Evolutionary conservation across 2,888 invertebrate genomes (phyloP).

Genomic region (Lagria hirta): DNA sequence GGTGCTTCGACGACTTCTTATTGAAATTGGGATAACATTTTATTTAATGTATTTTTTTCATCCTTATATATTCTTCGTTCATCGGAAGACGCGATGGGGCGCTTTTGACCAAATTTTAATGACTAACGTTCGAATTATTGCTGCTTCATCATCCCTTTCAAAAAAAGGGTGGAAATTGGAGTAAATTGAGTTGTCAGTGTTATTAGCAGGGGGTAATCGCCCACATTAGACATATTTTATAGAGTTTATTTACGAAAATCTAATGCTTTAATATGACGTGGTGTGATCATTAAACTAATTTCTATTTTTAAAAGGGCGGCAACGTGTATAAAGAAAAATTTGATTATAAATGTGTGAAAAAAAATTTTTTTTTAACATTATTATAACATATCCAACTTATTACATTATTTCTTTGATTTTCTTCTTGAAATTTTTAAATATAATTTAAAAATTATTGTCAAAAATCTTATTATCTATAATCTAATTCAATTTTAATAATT

Average conservation of each 20-base stretch:
- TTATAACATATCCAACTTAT: too few species aligned
- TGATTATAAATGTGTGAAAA: neutral
- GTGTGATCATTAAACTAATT: conserved; percentile 22
- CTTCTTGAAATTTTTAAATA: too few species aligned
- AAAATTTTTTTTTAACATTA: neutral
- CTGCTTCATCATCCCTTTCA: conserved; percentile 2
- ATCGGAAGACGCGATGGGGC: conserved; percentile 1
- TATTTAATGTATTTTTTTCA: conserved; percentile 8
- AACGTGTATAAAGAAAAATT: neutral
- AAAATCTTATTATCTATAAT: too few species aligned
- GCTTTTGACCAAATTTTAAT: conserved; percentile 11
- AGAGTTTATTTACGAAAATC: conserved; percentile 21
- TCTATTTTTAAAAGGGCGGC: conserved; percentile 6
- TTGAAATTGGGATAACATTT: conserved; percentile 15
- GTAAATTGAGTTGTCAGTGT: conserved; percentile 16
- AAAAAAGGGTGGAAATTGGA: conserved; percentile 18
- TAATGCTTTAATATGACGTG: conserved; percentile 12
- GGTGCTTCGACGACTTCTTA: conserved; percentile 3
- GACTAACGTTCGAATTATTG: conserved; percentile 8
- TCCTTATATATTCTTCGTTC: too few species aligned
- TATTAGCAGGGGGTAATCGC: conserved; percentile 4
- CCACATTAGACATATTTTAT: conserved; percentile 7
- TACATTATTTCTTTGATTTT: too few species aligned
- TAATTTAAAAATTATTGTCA: too few species aligned
- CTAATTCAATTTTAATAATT: too few species aligned